Conservation (phyloP, 2,888 invertebrate genomes). For the Drosophila suboccidentalis region DNA sequence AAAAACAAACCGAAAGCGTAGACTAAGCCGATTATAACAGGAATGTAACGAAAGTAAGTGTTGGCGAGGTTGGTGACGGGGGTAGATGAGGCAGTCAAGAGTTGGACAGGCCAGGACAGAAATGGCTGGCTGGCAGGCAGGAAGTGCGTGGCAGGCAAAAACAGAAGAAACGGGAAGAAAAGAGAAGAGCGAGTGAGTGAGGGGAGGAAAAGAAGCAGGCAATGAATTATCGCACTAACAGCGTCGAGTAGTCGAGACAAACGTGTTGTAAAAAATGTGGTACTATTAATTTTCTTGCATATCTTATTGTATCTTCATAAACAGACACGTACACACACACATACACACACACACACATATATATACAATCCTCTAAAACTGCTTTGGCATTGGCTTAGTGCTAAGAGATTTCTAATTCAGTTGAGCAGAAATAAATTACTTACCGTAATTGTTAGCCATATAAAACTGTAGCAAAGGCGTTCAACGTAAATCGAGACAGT, state of each 20-base stretch:
- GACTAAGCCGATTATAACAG: constrained; percentile 80
- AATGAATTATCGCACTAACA: constrained; percentile 76
- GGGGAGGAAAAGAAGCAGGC: constrained; percentile 44
- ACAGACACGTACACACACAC: constrained; percentile 55
- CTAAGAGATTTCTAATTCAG: constrained; percentile 81
- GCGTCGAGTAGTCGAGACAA: constrained; percentile 70
- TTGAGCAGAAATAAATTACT: constrained; percentile 82
- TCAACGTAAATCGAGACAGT: constrained; percentile 66
- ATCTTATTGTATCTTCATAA: constrained; percentile 80
- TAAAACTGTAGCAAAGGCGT: constrained; percentile 73
- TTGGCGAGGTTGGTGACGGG: background rate
- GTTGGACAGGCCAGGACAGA: constrained; percentile 27
- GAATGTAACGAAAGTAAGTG: constrained; percentile 70
- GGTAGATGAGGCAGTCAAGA: background rate
- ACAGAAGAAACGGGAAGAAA: constrained; percentile 13
- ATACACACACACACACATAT: constrained; percentile 13
- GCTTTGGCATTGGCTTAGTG: constrained; percentile 76
- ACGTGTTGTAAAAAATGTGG: constrained; percentile 80
- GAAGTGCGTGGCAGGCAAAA: constrained; percentile 72
- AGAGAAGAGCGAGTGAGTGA: too few species aligned
- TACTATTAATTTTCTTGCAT: constrained; percentile 82
- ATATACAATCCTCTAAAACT: constrained; percentile 24
- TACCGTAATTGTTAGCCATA: constrained; percentile 79
- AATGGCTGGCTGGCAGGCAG: constrained; percentile 45
- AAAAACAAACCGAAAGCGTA: constrained; percentile 77